These are phyloP conservation scores for Luperina testacea DNA, from an alignment of 2,888 invertebrate genomes.

Conservation along the genomic window DNA sequence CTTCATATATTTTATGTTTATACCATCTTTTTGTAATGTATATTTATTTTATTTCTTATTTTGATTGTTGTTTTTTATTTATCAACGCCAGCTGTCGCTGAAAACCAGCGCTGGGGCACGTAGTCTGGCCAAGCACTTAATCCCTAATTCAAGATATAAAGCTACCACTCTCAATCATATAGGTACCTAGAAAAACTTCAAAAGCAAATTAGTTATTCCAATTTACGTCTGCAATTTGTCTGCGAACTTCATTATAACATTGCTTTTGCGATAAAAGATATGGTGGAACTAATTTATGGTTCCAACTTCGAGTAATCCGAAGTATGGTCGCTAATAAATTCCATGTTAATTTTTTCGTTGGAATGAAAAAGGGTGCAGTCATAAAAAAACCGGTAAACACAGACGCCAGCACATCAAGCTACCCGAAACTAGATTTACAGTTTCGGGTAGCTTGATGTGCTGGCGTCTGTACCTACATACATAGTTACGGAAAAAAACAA, in stretches of 20 bases:
- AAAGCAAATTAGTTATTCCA: slow-evolving; percentile 57
- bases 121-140: background rate
- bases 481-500: too few species aligned
- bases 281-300: slow-evolving; percentile 55
- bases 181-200: slow-evolving; percentile 24
- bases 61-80: too few species aligned
- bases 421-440: too few species aligned
- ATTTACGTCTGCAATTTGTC: slow-evolving; percentile 53
- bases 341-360: slow-evolving; percentile 6
- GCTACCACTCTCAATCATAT: slow-evolving; percentile 18
- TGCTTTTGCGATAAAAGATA: slow-evolving; percentile 57
- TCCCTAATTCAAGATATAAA: background rate
- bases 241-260: slow-evolving; percentile 57
- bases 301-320: slow-evolving; percentile 47
- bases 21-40: too few species aligned
- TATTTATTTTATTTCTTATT: too few species aligned
- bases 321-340: slow-evolving; percentile 40
- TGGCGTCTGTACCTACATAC: too few species aligned
- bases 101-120: too few species aligned
- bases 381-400: slow-evolving; percentile 8
- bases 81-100: too few species aligned
- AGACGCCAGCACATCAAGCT: too few species aligned
- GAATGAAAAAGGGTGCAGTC: slow-evolving; percentile 34
- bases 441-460: too few species aligned
- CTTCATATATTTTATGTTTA: too few species aligned